phyloP scores from a whole-genome alignment of 2,888 invertebrate genomes.

The Acrobasis consociella region DNA sequence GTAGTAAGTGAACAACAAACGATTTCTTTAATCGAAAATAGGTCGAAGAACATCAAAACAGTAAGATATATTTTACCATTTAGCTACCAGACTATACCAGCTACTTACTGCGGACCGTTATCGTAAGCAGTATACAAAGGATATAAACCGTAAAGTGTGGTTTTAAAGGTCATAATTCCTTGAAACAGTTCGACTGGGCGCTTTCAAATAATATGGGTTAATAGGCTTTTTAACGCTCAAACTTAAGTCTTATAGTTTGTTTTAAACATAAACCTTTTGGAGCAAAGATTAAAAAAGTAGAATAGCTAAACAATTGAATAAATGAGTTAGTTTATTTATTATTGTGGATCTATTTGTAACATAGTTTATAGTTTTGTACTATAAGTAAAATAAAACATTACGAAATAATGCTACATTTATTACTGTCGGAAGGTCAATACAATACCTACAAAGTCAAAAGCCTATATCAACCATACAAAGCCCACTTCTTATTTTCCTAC shows the following conservation, averaged over 20 bases:
- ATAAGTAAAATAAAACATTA: too few relatives aligned
- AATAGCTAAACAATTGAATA: not conserved
- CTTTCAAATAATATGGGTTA: slow-evolving; percentile 79
- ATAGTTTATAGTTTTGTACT: too few relatives aligned
- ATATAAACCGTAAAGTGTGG: not conserved
- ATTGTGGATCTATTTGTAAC: too few relatives aligned
- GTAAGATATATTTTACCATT: slow-evolving; percentile 8
- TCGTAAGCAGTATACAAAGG: slow-evolving; percentile 25
- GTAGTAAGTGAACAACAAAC: not conserved
- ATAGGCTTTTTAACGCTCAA: slow-evolving; percentile 76
- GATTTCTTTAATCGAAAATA: slow-evolving; percentile 3
- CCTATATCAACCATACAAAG: too few relatives aligned
- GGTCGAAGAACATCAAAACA: slow-evolving; percentile 9
- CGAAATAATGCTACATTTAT: too few relatives aligned
- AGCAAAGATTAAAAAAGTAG: slow-evolving; percentile 49
- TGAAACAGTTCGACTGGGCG: slow-evolving; percentile 32
- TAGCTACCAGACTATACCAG: slow-evolving; percentile 37
- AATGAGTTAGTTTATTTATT: too few relatives aligned
- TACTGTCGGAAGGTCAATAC: too few relatives aligned
- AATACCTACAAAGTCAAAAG: too few relatives aligned
- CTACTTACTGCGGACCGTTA: slow-evolving; percentile 46
- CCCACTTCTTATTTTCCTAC: too few relatives aligned
- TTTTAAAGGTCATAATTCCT: slow-evolving; percentile 13
- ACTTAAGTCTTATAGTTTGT: slow-evolving; percentile 64
- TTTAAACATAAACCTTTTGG: slow-evolving; percentile 63